Percentiles rank a stretch among this genome's conserved stretches.
Evolutionary conservation across 2,113 vertebrate species (phyloP).

Genomic region (Psilopogon haemacephalus): DNA sequence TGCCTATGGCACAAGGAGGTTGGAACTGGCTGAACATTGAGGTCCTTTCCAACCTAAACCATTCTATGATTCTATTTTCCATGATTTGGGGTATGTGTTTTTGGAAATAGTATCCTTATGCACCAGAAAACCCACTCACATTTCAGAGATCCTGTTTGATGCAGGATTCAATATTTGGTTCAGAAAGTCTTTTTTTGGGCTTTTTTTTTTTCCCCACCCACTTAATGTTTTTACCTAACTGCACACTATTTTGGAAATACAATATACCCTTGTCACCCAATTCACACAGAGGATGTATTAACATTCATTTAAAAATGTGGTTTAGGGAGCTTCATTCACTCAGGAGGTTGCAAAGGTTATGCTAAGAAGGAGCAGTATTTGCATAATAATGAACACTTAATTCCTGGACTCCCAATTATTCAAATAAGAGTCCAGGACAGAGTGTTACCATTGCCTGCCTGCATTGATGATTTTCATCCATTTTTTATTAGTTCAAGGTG

Average conservation of each 20-base stretch:
- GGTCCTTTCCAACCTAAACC: too few species aligned
- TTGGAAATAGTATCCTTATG: rapidly evolving
- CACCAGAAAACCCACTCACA: background rate
- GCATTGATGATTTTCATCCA: background rate
- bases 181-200: background rate
- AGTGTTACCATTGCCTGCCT: background rate
- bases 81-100: background rate
- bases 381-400: slow-evolving; percentile 2
- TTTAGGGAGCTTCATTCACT: slow-evolving; percentile 28
- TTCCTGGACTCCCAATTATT: background rate
- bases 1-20: too few species aligned
- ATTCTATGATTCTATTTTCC: too few species aligned
- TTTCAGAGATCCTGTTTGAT: background rate
- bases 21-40: too few species aligned
- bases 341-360: slow-evolving; percentile 21
- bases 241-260: background rate
- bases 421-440: background rate
- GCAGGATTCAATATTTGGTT: background rate
- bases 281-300: background rate
- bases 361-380: slow-evolving; percentile 38
- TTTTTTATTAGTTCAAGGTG: background rate
- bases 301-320: background rate
- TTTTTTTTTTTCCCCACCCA: background rate
- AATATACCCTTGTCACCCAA: background rate
- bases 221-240: slow-evolving; percentile 2